These are phyloP conservation scores for Meloidogyne exigua DNA, from an alignment of 1,140 invertebrate species.

Conservation along the genomic window DNA sequence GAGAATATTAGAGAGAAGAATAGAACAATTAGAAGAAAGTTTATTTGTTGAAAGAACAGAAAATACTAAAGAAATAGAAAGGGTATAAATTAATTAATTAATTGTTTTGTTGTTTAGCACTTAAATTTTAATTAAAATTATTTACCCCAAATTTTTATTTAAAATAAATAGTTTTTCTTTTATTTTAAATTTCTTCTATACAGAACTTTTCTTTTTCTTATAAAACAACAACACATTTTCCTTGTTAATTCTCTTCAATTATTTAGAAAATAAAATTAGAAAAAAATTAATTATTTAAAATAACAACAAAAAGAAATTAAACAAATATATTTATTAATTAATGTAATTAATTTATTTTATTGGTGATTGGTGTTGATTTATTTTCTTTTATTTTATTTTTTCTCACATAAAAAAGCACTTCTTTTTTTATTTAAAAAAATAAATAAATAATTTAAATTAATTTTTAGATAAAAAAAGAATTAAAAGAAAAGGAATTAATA, in stretches of 20 bases:
- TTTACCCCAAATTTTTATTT: too few relatives aligned
- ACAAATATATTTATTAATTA: neutral
- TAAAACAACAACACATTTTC: too few relatives aligned
- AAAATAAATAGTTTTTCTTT: too few relatives aligned
- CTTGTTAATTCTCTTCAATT: too few relatives aligned
- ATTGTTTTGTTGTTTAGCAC: neutral
- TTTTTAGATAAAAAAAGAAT: conserved; percentile 3
- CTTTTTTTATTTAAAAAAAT: neutral
- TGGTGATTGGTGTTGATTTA: neutral
- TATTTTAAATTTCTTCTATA: too few relatives aligned
- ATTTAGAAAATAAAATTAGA: too few relatives aligned
- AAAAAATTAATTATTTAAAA: too few relatives aligned
- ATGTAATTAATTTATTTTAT: too few relatives aligned
- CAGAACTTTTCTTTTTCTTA: too few relatives aligned
- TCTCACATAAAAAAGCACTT: neutral
- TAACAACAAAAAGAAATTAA: neutral
- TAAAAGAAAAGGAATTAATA: neutral
- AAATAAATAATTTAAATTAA: too few relatives aligned
- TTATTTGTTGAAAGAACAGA: neutral
- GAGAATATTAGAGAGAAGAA: neutral
- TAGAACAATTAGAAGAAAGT: conserved; percentile 2
- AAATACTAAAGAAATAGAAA: neutral
- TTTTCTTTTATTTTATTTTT: neutral
- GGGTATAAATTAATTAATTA: neutral
- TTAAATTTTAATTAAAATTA: too few relatives aligned